Conservation (phyloP, 2,888 invertebrate genomes). For the Gasteruption jaculator region DNA sequence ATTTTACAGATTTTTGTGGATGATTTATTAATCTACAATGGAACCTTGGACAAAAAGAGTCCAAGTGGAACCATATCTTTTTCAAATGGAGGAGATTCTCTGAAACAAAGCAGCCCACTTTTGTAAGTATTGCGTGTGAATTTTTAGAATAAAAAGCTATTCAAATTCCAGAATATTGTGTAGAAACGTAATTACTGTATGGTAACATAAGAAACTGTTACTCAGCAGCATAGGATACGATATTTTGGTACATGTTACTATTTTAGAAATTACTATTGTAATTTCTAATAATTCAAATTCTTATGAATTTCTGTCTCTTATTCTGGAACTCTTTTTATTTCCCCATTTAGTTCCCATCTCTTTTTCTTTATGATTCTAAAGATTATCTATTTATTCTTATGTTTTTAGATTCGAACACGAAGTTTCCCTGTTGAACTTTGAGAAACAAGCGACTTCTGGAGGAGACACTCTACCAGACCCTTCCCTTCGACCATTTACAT, state of each 20-base stretch:
- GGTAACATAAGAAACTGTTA: not conserved
- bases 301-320: too few relatives aligned
- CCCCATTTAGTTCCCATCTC: too few relatives aligned
- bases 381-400: too few relatives aligned
- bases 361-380: too few relatives aligned
- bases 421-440: conserved; percentile 28
- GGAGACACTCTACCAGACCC: conserved; percentile 53
- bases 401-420: conserved; percentile 26
- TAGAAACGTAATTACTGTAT: not conserved
- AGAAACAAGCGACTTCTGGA: conserved; percentile 28
- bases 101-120: conserved; percentile 32
- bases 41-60: conserved; percentile 55
- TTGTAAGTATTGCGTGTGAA: conserved; percentile 18
- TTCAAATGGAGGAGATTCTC: conserved; percentile 45
- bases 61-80: conserved; percentile 41
- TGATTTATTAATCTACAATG: conserved; percentile 75
- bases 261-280: too few relatives aligned
- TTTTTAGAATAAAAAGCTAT: not conserved
- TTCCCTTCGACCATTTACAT: conserved; percentile 53
- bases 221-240: not conserved
- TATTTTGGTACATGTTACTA: too few relatives aligned
- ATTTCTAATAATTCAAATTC: too few relatives aligned
- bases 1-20: conserved; percentile 68
- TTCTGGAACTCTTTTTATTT: too few relatives aligned
- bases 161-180: not conserved